These are phyloP conservation scores for Dermatophagoides farinae DNA, from an alignment of 1,140 invertebrate species.

Conservation along the genomic window DNA sequence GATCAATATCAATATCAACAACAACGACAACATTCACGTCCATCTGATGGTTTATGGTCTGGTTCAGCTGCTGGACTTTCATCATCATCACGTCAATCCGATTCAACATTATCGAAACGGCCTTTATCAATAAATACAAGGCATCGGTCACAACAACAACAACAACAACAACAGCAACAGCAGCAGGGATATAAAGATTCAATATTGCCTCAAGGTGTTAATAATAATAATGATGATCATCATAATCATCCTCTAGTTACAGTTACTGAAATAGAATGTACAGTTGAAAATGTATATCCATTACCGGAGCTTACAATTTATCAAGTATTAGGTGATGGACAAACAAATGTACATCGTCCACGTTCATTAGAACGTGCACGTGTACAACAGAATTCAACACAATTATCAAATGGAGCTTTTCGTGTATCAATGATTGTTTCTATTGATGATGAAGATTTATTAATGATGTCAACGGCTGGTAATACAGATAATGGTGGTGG, in stretches of 20 bases:
- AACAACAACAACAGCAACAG: background rate
- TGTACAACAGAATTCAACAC: background rate
- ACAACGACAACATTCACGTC: background rate
- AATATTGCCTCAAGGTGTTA: background rate
- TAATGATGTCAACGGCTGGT: background rate
- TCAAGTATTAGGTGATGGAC: slow-evolving; percentile 17
- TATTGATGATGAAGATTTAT: background rate
- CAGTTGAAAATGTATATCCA: slow-evolving; percentile 19
- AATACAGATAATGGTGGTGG: background rate
- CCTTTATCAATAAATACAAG: too few relatives aligned
- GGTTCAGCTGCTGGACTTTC: background rate
- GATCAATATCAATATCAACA: background rate
- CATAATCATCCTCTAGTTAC: too few relatives aligned
- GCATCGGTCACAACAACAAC: background rate
- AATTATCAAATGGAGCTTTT: slow-evolving; percentile 4
- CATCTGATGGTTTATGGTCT: background rate
- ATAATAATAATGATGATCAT: too few relatives aligned
- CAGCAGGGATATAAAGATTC: background rate
- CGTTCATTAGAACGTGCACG: background rate
- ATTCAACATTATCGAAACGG: background rate
- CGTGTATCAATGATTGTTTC: background rate
- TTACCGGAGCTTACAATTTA: slow-evolving; percentile 17
- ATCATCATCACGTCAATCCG: background rate
- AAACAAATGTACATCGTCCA: background rate
- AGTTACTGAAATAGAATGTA: slow-evolving; percentile 15